Evolutionary conservation across 2,888 invertebrate genomes (phyloP).

Genomic region (Limnephilus lunatus): DNA sequence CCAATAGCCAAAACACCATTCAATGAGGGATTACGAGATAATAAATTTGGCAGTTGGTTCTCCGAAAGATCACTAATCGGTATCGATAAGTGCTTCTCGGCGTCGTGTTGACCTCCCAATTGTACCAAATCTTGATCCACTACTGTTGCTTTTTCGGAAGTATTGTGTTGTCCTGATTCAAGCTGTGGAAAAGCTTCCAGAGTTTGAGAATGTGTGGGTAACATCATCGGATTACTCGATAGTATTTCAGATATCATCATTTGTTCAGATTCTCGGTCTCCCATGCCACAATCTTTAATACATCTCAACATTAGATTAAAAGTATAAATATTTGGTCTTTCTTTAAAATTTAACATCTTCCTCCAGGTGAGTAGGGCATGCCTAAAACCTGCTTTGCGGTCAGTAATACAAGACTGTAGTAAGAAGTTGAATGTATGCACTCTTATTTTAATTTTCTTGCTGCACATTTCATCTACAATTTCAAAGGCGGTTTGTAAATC

Average conservation of each 20-base stretch:
- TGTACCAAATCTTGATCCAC: not conserved
- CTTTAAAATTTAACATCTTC: constrained; percentile 82
- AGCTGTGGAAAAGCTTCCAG: not conserved
- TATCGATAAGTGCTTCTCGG: not conserved
- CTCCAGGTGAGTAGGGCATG: constrained; percentile 92
- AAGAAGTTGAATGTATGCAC: constrained; percentile 87
- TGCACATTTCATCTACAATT: constrained; percentile 90
- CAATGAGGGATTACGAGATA: constrained; percentile 79
- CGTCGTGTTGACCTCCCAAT: not conserved
- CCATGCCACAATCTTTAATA: constrained; percentile 89
- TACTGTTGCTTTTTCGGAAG: not conserved
- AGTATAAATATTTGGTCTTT: constrained; percentile 83
- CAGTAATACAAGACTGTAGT: constrained; percentile 89
- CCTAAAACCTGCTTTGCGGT: constrained; percentile 87
- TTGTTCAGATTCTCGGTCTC: constrained; percentile 69
- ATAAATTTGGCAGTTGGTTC: constrained; percentile 70
- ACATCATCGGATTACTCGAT: not conserved
- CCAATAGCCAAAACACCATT: constrained; percentile 79
- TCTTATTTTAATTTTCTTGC: constrained; percentile 79
- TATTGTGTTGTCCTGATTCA: not conserved
- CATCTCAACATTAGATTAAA: constrained; percentile 90
- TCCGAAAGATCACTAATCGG: not conserved
- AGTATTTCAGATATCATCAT: constrained; percentile 34
- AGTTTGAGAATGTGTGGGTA: not conserved
- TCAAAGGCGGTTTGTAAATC: constrained; percentile 87